Base-by-base conservation (phyloP, 2,797 vertebrate genomes). In the Dicrostonyx torquatus region DNA sequence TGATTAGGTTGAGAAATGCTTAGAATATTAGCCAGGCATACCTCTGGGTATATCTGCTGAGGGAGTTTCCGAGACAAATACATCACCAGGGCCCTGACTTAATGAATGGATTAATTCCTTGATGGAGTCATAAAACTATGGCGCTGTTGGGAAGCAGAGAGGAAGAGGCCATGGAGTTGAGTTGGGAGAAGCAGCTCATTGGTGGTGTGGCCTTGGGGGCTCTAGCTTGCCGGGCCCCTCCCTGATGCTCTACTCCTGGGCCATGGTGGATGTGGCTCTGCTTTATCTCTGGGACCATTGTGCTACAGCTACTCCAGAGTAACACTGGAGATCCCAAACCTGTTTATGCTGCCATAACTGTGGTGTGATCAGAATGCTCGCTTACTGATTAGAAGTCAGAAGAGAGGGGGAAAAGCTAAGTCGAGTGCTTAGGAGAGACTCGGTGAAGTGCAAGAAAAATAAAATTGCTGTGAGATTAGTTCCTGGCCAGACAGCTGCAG, bases 1-100 rank as follows among this genome's bases (percentile, higher is more conserved):
- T 78, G 87, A 66, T 66, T 78, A 77, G 60, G 73, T 66, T 78
- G 87, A 78, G 45, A 78, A 89, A 64, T 50, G 45, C 75, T 60
- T 50, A 53, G 58, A 45, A 78, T 60, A 66, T 53, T n/a, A 53
- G 87, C 34, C 24, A 50, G 34, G 45, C 60, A 12, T 8, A 89
- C 73, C 58, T 37, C 55, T 20, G 45, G 58, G 60, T 77, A 26
- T 78, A 48, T 78, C 34, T 50, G 60, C 45, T 8, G 50, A 50
- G 60, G 60, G 14, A 64, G 29, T 60, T 58, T 87, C 37, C 5
- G 68, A 87, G 37, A 58, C 50, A 87, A 72, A 58, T 73, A 73
- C 17, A 43, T 73, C 26, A 73, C 31, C 50, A 73, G 53, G 53
- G 70, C 55, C 73, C 85, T 45, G 26, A 34, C 72, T 60, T 87